A percentile compares a stretch with the other conserved stretches of the same genome.
These are phyloP conservation scores for Etheostoma perlongum DNA, from an alignment of 2,797 vertebrate species.

Conservation along the genomic window DNA sequence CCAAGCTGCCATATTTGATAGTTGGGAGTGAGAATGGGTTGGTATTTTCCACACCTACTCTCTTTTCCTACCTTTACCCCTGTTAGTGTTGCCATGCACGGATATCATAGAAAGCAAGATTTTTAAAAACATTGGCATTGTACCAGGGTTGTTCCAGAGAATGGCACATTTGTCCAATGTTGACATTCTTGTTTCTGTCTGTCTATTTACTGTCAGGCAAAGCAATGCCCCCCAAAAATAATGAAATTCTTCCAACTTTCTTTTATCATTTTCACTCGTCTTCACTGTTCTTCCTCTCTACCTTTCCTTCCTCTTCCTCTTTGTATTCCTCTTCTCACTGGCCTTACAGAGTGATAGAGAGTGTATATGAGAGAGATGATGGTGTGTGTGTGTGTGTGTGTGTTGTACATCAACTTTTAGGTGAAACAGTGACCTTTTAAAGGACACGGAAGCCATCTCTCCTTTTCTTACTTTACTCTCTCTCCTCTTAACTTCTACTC, in stretches of 20 bases:
- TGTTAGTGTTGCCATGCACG: too few relatives aligned
- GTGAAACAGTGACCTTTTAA: slow-evolving; percentile 22
- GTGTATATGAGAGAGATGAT: not conserved
- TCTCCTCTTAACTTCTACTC: slow-evolving; percentile 22
- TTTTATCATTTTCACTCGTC: not conserved
- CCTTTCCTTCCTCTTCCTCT: not conserved
- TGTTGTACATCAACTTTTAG: slow-evolving; percentile 10
- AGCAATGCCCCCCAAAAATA: too few relatives aligned
- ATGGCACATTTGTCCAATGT: too few relatives aligned
- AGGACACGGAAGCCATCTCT: slow-evolving; percentile 10
- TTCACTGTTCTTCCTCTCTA: not conserved
- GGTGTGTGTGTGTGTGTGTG: slow-evolving; percentile 14
- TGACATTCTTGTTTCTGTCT: not conserved
- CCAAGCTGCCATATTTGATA: too few relatives aligned
- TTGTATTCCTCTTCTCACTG: not conserved
- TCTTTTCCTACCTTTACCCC: too few relatives aligned
- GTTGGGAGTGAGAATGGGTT: too few relatives aligned
- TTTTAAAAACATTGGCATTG: too few relatives aligned
- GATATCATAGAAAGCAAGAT: too few relatives aligned
- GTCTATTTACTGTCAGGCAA: not conserved
- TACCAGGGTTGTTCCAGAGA: too few relatives aligned
- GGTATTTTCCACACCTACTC: too few relatives aligned
- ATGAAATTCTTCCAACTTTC: too few relatives aligned
- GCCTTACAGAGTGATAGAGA: slow-evolving; percentile 11
- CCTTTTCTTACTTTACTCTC: slow-evolving; percentile 25